phyloP scores from a whole-genome alignment of 1,140 invertebrate genomes.

The Brachionus manjavacas region DNA sequence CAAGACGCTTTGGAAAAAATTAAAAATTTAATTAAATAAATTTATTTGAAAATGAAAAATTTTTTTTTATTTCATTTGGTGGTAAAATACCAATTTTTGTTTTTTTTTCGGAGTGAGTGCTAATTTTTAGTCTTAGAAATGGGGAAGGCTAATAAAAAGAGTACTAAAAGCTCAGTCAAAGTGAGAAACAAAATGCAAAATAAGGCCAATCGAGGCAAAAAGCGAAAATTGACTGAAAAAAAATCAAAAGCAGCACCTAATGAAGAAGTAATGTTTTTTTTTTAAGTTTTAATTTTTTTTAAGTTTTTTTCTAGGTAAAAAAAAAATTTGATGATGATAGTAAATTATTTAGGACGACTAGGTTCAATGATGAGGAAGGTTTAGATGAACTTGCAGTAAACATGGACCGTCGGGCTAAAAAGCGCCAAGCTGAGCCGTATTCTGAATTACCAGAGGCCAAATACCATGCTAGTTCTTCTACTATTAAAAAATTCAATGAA shows the following conservation, averaged over 20 bases:
- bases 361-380: background rate
- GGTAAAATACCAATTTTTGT: slow-evolving; percentile 1
- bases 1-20: slow-evolving; percentile 30
- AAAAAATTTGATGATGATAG: background rate
- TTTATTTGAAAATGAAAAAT: background rate
- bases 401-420: background rate
- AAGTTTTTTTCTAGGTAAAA: background rate
- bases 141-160: slow-evolving; percentile 31
- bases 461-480: background rate
- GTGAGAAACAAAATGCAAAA: slow-evolving; percentile 11
- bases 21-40: slow-evolving; percentile 39
- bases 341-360: slow-evolving; percentile 1
- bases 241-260: background rate
- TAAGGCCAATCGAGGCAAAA: background rate
- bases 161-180: slow-evolving; percentile 25
- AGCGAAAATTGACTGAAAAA: background rate
- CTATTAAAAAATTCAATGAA: background rate
- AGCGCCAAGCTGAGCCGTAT: background rate
- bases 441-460: background rate
- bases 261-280: background rate
- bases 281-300: background rate
- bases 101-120: background rate
- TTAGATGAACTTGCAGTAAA: background rate
- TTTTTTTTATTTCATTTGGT: background rate
- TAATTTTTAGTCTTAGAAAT: slow-evolving; percentile 2